Percentiles rank a stretch among this genome's conserved stretches.
These are phyloP conservation scores for Petaurus breviceps DNA, from an alignment of 2,113 vertebrate genomes.

Conservation along the genomic window DNA sequence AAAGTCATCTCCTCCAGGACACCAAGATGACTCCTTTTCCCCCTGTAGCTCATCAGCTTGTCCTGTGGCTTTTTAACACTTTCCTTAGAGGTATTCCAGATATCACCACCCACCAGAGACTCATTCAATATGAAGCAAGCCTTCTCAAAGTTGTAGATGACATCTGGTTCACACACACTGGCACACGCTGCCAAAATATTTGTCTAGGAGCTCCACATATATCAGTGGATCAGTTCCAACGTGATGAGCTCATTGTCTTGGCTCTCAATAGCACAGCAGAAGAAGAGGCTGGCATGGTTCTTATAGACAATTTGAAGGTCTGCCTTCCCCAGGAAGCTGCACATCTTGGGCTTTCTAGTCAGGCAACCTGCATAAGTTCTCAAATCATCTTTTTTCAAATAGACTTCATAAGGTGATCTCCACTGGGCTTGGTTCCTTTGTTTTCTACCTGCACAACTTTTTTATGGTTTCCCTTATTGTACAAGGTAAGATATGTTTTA, in stretches of 20 bases:
- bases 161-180: background rate
- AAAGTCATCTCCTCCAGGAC: constrained; percentile 95
- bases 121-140: background rate
- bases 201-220: background rate
- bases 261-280: background rate
- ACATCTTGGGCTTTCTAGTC: background rate
- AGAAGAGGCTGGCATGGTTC: background rate
- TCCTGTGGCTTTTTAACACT: background rate
- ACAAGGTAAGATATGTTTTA: background rate
- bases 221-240: background rate
- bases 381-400: background rate
- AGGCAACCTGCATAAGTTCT: background rate
- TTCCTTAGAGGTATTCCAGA: background rate
- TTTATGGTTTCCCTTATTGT: background rate
- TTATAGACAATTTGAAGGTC: background rate
- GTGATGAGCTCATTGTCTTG: background rate
- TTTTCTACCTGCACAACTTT: constrained; percentile 55
- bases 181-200: background rate
- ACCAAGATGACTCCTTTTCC: constrained; percentile 95
- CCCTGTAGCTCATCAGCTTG: constrained; percentile 54
- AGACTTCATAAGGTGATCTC: constrained; percentile 46
- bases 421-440: constrained; percentile 27
- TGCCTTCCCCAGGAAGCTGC: background rate
- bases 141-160: background rate
- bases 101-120: background rate